Evolutionary conservation across 2,888 invertebrate species (phyloP), one percentile per base, ranked within the genome.

Genomic region (Troglohyphantes excavatus): DNA sequence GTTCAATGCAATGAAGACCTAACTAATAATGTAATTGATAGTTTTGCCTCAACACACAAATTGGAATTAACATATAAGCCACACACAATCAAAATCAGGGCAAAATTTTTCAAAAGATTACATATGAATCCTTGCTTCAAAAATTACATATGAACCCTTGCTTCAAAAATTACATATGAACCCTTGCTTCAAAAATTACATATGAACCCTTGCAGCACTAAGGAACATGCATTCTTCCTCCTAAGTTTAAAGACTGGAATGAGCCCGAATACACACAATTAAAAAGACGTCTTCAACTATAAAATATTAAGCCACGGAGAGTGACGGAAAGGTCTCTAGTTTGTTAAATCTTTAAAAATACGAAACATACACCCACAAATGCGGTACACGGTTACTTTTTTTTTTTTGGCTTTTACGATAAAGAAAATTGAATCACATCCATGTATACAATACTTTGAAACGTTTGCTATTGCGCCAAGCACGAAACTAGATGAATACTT

Each of bases 361-460:
- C 53, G n/a, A 53, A 53, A 53, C 2, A n/a, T 53, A 13, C 53
- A 53, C n/a, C n/a, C 53, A 17, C n/a, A 13, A 53, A 53, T 53
- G n/a, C 17, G 0, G 53, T n/a, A 53, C 17, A 68, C 68, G 33
- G 17, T n/a, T 2, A 27, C n/a, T n/a, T n/a, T n/a, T n/a, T n/a
- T n/a, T n/a, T n/a, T 29, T 68, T 68, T 68, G 68, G 68, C 68
- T 68, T 68, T 33, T 33, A n/a, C 23, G n/a, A n/a, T 68, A 29
- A 26, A 29, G 68, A 21, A 68, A 27, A 68, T 68, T 9, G 17
- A 29, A 68, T 68, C 29, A 68, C 68, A 68, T 68, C 19, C 33
- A n/a, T 21, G 29, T 19, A 59, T 27, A 75, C 13, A 39, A 23
- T 78, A 78, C 78, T 78, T 78, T 78, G 78, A 78, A 63, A 65